Evolutionary conservation across 2,797 vertebrate species (phyloP).

Genomic region (Anolis apletophallus): DNA sequence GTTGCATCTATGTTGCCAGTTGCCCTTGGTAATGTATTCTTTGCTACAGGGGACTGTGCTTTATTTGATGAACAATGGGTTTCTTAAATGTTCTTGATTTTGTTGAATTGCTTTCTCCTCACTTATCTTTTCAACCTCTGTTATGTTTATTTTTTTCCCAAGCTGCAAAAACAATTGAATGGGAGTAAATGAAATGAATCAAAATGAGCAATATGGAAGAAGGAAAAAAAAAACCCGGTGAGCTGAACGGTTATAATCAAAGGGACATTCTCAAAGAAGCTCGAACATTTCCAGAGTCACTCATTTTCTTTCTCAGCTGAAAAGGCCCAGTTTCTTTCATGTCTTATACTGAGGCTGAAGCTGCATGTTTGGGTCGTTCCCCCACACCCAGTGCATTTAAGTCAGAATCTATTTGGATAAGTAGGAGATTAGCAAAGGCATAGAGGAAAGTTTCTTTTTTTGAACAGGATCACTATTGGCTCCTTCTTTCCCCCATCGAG

Average conservation of each 20-base stretch:
- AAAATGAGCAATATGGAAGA: not conserved
- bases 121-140: not conserved
- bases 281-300: not conserved
- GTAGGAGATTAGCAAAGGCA: not conserved
- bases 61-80: not conserved
- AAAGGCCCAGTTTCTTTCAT: not conserved
- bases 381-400: not conserved
- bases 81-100: not conserved
- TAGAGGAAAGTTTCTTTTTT: too few species aligned
- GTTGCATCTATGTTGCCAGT: not conserved
- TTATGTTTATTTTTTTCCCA: not conserved
- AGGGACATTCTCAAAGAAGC: slow-evolving; percentile 4
- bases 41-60: not conserved
- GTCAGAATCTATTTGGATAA: not conserved
- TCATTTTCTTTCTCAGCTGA: slow-evolving; percentile 14
- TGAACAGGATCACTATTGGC: too few species aligned
- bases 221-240: not conserved
- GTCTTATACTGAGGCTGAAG: not conserved
- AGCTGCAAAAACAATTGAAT: slow-evolving; percentile 9
- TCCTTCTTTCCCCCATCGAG: too few species aligned
- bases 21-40: not conserved
- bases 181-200: slow-evolving; percentile 27
- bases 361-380: not conserved
- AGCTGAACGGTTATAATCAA: slow-evolving; percentile 10
- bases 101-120: not conserved